A percentile compares a stretch with the other conserved stretches of the same genome.
Evolutionary conservation across 2,888 invertebrate species (phyloP).

Genomic region (Folsomia manolachei): DNA sequence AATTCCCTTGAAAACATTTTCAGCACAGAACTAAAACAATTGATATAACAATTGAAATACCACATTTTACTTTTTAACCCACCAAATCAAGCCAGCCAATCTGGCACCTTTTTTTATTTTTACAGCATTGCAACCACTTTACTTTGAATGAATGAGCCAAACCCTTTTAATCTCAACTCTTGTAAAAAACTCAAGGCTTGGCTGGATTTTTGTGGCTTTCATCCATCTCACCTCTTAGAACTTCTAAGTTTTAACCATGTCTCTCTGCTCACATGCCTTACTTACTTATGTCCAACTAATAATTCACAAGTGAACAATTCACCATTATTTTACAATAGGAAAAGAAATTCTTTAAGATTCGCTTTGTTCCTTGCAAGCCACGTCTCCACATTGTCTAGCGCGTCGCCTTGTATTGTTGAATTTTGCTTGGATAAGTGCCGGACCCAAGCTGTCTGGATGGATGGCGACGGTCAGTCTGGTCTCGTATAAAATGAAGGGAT

Average conservation of each 20-base stretch:
- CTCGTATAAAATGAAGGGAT: not conserved
- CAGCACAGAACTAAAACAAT: too few species aligned
- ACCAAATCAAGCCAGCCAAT: too few species aligned
- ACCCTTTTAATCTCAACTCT: not conserved
- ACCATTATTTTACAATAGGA: not conserved
- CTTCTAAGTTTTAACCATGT: constrained; percentile 1
- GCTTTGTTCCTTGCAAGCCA: not conserved
- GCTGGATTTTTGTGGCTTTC: not conserved
- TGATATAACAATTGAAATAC: too few species aligned
- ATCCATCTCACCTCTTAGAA: not conserved
- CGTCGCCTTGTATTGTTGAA: not conserved
- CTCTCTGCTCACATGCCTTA: too few species aligned
- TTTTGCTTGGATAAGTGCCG: constrained; percentile 9
- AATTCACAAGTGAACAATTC: not conserved
- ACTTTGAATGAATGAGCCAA: not conserved
- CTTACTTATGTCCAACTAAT: too few species aligned
- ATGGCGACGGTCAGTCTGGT: constrained; percentile 5
- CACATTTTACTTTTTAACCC: too few species aligned
- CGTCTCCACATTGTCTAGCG: not conserved
- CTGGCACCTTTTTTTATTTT: too few species aligned
- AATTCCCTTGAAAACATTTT: too few species aligned
- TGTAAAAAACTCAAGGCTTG: not conserved
- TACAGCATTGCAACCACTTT: too few species aligned
- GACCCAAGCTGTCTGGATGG: constrained; percentile 42
- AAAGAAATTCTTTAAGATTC: constrained; percentile 18